Percentiles rank a stretch among this genome's conserved stretches.
These are phyloP conservation scores for Chaetorhynchus papuensis DNA, from an alignment of 2,113 vertebrate genomes.

Conservation along the genomic window DNA sequence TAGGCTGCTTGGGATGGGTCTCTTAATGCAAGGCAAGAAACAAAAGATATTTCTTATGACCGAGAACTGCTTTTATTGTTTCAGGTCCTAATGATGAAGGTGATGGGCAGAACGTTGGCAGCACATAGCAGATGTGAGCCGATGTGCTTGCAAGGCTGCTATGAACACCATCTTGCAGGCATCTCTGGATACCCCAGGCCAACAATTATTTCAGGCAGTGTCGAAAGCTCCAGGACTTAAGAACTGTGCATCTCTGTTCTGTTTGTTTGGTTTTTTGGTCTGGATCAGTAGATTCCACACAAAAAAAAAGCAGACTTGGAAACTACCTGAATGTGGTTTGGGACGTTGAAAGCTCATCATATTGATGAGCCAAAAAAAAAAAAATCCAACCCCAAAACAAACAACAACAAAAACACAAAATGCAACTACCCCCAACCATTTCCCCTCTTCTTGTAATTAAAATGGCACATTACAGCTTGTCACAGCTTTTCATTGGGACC, in stretches of 20 bases:
- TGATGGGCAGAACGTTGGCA: conserved; percentile 82
- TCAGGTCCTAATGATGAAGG: conserved; percentile 85
- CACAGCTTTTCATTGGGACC: conserved; percentile 85
- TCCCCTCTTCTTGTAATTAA: conserved; percentile 78
- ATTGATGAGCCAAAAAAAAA: conserved; percentile 88
- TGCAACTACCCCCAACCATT: conserved; percentile 31
- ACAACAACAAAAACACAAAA: neutral
- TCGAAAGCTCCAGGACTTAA: conserved; percentile 74
- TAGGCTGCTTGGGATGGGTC: neutral
- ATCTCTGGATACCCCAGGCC: conserved; percentile 81
- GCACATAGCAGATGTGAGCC: conserved; percentile 86
- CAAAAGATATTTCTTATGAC: neutral
- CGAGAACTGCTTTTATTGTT: neutral
- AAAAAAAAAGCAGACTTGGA: conserved; percentile 81
- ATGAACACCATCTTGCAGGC: conserved; percentile 75
- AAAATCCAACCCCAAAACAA: neutral
- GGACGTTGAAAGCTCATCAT: conserved; percentile 95
- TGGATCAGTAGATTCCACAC: conserved; percentile 68
- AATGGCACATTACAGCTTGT: conserved; percentile 87
- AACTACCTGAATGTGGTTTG: conserved; percentile 91
- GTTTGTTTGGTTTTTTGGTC: conserved; percentile 76
- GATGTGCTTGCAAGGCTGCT: conserved; percentile 77
- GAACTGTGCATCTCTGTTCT: conserved; percentile 84
- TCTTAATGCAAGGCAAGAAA: neutral
- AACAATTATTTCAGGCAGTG: conserved; percentile 68